Conservation (phyloP, 2,888 invertebrate genomes). For the Lissocephala sabroskyi region DNA sequence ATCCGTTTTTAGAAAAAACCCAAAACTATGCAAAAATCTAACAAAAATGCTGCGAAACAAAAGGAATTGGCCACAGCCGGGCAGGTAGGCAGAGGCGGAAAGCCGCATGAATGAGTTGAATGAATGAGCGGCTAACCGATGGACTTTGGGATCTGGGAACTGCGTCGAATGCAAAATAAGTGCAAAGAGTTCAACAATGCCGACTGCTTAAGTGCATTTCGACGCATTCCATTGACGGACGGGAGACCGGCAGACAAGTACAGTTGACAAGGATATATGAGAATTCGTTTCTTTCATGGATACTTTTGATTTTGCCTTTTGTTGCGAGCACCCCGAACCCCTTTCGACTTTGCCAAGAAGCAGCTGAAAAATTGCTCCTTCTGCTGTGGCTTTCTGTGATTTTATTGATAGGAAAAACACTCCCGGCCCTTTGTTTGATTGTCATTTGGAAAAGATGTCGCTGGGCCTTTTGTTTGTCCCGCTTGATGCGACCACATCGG, state of each 20-base stretch:
- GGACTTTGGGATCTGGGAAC: conserved; percentile 28
- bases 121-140: conserved; percentile 30
- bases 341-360: background rate
- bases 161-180: conserved; percentile 47
- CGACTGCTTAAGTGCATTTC: conserved; percentile 15
- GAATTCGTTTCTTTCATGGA: background rate
- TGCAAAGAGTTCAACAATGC: conserved; percentile 45
- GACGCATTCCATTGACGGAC: too few species aligned
- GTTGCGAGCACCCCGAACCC: background rate
- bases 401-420: too few species aligned
- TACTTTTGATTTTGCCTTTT: conserved; percentile 9
- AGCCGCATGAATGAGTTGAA: background rate
- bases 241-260: conserved; percentile 18
- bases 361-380: conserved; percentile 39
- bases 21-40: conserved; percentile 51
- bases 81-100: conserved; percentile 17
- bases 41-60: conserved; percentile 28
- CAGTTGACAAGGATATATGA: too few species aligned
- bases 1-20: background rate
- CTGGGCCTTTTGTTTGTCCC: conserved; percentile 31
- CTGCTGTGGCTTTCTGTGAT: conserved; percentile 16
- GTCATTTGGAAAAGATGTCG: too few species aligned
- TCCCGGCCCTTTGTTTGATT: too few species aligned
- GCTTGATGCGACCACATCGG: conserved; percentile 36
- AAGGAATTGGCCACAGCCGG: background rate